A percentile compares a stretch with the other conserved stretches of the same genome.
Conservation (phyloP, 2,888 invertebrate genomes). For the Drosophila mimica region DNA sequence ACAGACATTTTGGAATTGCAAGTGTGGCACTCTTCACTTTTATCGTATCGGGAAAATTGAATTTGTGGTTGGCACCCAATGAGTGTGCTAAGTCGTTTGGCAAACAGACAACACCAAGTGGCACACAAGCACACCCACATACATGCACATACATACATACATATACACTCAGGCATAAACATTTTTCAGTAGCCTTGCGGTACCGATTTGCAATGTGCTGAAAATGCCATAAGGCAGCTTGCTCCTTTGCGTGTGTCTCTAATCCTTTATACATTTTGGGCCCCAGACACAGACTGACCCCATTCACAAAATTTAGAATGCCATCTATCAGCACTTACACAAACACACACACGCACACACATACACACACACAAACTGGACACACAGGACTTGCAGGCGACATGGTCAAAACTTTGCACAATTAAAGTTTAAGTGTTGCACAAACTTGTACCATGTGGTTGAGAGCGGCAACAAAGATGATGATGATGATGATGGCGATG, state of each 20-base stretch:
- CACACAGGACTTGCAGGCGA: conserved; percentile 61
- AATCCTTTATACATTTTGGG: conserved; percentile 74
- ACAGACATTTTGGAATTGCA: conserved; percentile 14
- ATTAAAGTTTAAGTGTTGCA: conserved; percentile 82
- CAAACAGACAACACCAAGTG: conserved; percentile 59
- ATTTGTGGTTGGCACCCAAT: conserved; percentile 71
- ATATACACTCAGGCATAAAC: conserved; percentile 16
- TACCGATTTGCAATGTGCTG: conserved; percentile 37
- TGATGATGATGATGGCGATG: conserved; percentile 22
- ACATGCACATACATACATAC: conserved; percentile 2
- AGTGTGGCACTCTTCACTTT: conserved; percentile 22
- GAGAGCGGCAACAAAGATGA: conserved; percentile 28
- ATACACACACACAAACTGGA: conserved; percentile 10
- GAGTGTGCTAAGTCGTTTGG: conserved; percentile 74
- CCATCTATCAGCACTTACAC: conserved; percentile 72
- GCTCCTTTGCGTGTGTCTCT: conserved; percentile 30
- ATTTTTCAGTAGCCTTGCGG: conserved; percentile 46
- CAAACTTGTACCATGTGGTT: conserved; percentile 72
- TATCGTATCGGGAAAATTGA: conserved; percentile 69
- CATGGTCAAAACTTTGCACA: conserved; percentile 78
- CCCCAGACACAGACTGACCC: conserved; percentile 71
- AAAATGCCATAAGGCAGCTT: conserved; percentile 9
- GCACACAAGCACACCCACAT: conserved; percentile 28
- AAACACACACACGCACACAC: conserved; percentile 32
- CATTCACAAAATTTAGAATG: conserved; percentile 71